These are phyloP conservation scores for Anisognathus igniventris DNA, from an alignment of 2,797 vertebrate species.

Conservation along the genomic window DNA sequence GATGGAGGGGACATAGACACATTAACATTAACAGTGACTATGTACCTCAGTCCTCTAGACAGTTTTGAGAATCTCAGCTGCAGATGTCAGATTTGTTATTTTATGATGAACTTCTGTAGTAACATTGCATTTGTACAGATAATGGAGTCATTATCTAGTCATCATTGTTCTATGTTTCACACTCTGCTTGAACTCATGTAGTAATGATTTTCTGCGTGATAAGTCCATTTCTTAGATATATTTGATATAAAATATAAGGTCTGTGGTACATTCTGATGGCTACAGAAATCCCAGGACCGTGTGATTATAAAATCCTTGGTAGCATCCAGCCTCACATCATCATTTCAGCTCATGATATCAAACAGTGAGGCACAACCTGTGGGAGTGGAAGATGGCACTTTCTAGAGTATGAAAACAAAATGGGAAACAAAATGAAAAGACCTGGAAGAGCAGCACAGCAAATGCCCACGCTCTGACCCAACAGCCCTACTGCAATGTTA, in stretches of 20 bases:
- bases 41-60: neutral
- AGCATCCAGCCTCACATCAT: neutral
- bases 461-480: accelerated
- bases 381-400: neutral
- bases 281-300: neutral
- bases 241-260: neutral
- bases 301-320: neutral
- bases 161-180: constrained; percentile 3
- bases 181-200: neutral
- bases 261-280: neutral
- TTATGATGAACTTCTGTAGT: neutral
- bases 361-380: neutral
- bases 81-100: neutral
- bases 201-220: neutral
- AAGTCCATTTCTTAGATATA: neutral
- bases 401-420: neutral
- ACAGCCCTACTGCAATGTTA: neutral
- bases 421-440: neutral
- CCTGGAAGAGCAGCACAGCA: neutral
- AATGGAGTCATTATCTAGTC: constrained; percentile 22
- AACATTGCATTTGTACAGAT: neutral
- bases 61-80: neutral
- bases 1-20: neutral
- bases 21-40: neutral
- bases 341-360: neutral